Evolutionary conservation across 2,113 vertebrate species (phyloP), one percentile per base, ranked within the genome.

Genomic region (Pycnonotus jocosus): DNA sequence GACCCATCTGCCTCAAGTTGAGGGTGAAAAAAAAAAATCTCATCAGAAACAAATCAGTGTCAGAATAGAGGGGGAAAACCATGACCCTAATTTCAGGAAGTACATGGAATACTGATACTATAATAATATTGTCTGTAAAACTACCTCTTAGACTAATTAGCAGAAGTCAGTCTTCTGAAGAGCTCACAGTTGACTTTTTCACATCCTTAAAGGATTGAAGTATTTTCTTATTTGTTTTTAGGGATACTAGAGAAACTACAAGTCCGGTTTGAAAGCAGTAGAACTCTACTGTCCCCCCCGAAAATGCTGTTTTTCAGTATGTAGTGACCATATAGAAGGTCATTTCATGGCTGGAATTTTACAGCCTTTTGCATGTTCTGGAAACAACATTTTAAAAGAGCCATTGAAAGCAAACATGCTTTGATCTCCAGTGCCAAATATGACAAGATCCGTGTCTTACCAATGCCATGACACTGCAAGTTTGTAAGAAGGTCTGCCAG

Each of bases 391-490:
- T 89, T 83, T 35, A 56, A 60, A 87, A 56, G n/a, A 72, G 20
- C 30, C 15, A 11, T 16, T 24, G 35, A 19, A 45, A 68, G 30
- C 44, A 42, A 45, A 33, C 57, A 6, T 9, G 10, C 25, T 54
- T 44, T 12, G 33, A 6, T 56, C 35, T 69, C 50, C 16, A 50
- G 7, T 60, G 54, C 58, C 14, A 58, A 42, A 25, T 35, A 12
- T 9, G 4, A 42, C 3, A 22, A 56, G 40, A 47, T 28, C 3
- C 3, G 0, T 45, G 3, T 54, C 20, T 50, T 69, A 12, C 4
- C 14, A 12, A 2, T 87, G 10, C 27, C 12, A 1, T 15, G 31
- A 12, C 18, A 8, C 6, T 25, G 7, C 17, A 35, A 9, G 50
- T 33, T 61, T 51, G 4, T 65, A 17, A 38, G 61, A 15, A 61